These are phyloP conservation scores for Augochlora pura DNA, from an alignment of 1,140 invertebrate genomes.

Conservation along the genomic window DNA sequence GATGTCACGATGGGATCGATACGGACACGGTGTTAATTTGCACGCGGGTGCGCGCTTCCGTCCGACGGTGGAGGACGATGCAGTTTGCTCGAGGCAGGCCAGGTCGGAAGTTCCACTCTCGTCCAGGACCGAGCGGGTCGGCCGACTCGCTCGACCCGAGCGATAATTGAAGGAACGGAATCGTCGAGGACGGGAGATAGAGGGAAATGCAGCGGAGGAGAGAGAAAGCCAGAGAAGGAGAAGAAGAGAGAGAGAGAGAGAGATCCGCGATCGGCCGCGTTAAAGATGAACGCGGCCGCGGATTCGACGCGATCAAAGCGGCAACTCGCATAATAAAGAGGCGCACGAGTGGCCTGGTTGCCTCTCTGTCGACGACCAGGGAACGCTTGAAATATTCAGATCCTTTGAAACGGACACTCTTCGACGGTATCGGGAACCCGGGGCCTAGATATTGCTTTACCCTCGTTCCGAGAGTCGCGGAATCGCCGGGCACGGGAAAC, in stretches of 20 bases:
- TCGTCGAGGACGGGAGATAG: too few relatives aligned
- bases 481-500: too few relatives aligned
- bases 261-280: background rate
- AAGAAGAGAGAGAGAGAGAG: background rate
- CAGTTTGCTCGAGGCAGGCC: background rate
- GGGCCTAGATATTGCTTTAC: background rate
- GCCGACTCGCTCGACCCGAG: too few relatives aligned
- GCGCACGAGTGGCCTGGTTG: background rate
- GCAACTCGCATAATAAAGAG: constrained; percentile 15
- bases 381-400: constrained; percentile 2
- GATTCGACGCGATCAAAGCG: background rate
- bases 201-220: background rate
- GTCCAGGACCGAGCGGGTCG: too few relatives aligned
- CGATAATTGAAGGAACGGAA: too few relatives aligned
- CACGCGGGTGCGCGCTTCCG: too few relatives aligned
- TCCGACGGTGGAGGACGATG: background rate
- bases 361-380: background rate
- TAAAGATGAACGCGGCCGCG: background rate
- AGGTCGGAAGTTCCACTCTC: too few relatives aligned
- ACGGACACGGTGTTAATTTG: constrained; percentile 7
- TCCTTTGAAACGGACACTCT: constrained; percentile 7
- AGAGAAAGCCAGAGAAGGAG: background rate
- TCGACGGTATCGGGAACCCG: background rate
- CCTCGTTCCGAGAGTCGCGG: too few relatives aligned
- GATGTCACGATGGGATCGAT: background rate